These are phyloP conservation scores for Luperina testacea DNA, from an alignment of 2,888 invertebrate genomes.

Conservation along the genomic window DNA sequence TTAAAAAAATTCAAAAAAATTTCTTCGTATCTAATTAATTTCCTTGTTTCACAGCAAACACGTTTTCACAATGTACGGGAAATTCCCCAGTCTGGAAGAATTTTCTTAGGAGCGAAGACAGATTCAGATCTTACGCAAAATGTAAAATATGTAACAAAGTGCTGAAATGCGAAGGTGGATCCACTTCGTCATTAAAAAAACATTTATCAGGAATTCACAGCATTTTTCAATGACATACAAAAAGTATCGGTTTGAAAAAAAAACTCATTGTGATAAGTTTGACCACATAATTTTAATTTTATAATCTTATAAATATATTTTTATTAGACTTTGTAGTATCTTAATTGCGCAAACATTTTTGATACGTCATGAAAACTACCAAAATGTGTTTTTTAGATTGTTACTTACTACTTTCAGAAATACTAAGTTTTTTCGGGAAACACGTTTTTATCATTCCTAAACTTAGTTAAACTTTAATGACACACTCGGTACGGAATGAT, in stretches of 20 bases:
- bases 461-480: neutral
- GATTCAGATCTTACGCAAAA: slow-evolving; percentile 18
- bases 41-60: slow-evolving; percentile 9
- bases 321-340: neutral
- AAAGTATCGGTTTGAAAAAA: neutral
- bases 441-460: neutral
- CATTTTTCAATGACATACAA: neutral
- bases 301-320: neutral
- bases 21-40: neutral
- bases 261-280: neutral
- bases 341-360: neutral
- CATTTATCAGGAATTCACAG: slow-evolving; percentile 32
- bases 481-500: neutral
- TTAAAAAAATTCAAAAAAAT: too few species aligned
- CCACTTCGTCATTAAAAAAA: slow-evolving; percentile 29
- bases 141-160: slow-evolving; percentile 33
- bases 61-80: slow-evolving; percentile 11
- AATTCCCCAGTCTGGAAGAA: slow-evolving; percentile 19
- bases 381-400: neutral
- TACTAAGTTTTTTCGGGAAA: neutral
- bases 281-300: neutral
- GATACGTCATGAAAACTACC: neutral
- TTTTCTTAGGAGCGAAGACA: slow-evolving; percentile 34
- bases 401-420: neutral
- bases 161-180: slow-evolving; percentile 31